A percentile compares a stretch with the other conserved stretches of the same genome.
Conservation (phyloP, 1,140 invertebrate genomes). For the Manduca sexta region DNA sequence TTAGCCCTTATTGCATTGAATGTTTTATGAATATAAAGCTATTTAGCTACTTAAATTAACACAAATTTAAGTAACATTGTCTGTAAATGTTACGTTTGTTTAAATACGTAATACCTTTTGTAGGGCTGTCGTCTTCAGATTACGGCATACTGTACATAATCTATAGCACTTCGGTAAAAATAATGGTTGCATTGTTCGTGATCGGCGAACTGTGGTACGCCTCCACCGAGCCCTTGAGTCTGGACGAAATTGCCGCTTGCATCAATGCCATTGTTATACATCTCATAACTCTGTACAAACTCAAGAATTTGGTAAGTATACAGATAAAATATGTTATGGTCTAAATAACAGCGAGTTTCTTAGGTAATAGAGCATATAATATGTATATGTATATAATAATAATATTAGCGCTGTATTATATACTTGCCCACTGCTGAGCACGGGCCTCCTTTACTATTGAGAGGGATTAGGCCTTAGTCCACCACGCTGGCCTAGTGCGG, state of each 20-base stretch:
- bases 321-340: conserved; percentile 1
- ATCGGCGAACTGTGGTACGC: conserved; percentile 31
- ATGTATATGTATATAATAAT: no score
- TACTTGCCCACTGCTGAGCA: no score
- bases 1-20: no score
- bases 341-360: no score
- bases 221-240: conserved; percentile 15
- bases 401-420: no score
- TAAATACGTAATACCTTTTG: conserved; percentile 1
- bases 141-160: conserved; percentile 19
- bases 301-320: conserved; percentile 17
- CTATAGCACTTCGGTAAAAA: conserved; percentile 28
- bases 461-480: no score
- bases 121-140: conserved; percentile 32
- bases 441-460: no score
- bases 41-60: no score
- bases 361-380: no score
- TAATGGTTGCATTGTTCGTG: conserved; percentile 17
- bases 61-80: neutral
- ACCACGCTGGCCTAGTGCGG: no score
- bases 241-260: conserved; percentile 28
- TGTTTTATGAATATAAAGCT: no score
- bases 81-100: no score
- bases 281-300: conserved; percentile 28
- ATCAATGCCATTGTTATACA: conserved; percentile 38